Evolutionary conservation across 2,113 vertebrate species (phyloP).

Genomic region (Phalacrocorax carbo): DNA sequence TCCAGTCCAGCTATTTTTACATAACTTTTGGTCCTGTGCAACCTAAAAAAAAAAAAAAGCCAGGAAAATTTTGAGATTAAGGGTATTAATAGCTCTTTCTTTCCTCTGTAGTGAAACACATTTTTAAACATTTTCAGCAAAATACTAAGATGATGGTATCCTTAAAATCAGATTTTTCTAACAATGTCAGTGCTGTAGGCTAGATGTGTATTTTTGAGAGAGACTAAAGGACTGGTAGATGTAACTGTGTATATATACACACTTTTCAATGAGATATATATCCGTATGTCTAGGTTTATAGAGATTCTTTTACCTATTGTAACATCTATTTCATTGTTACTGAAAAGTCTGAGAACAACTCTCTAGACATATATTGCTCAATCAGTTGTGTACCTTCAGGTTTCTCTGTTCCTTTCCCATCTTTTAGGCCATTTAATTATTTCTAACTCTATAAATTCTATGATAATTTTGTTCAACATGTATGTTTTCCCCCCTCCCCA

Average conservation of each 20-base stretch:
- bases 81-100: not conserved
- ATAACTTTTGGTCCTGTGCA: slow-evolving; percentile 18
- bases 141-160: not conserved
- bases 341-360: not conserved
- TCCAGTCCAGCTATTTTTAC: slow-evolving; percentile 41
- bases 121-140: not conserved
- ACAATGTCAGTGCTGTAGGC: not conserved
- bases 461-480: not conserved
- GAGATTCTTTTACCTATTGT: not conserved
- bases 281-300: not conserved
- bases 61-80: not conserved
- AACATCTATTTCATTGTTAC: not conserved
- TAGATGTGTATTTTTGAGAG: not conserved
- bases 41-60: not conserved
- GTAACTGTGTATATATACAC: not conserved
- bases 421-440: not conserved
- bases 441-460: not conserved
- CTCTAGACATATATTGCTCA: not conserved
- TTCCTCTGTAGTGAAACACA: not conserved
- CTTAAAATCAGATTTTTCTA: not conserved
- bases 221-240: not conserved
- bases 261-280: not conserved
- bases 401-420: not conserved
- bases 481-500: not conserved
- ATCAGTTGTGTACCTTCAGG: not conserved